Conservation (phyloP, 2,888 invertebrate genomes). For the Thumatha senex region DNA sequence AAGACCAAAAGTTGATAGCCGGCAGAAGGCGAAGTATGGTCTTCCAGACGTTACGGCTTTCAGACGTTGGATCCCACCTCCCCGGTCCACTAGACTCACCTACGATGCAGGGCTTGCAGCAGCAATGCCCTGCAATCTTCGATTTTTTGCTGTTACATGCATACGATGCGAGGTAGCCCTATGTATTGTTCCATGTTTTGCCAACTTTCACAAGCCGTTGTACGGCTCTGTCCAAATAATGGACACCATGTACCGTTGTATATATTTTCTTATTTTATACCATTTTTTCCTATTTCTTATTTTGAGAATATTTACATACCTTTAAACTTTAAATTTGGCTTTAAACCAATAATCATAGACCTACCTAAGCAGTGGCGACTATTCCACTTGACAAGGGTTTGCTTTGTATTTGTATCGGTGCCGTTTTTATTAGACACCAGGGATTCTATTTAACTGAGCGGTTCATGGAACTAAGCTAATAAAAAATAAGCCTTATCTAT, state of each 20-base stretch:
- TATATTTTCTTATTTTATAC: too few relatives aligned
- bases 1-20: slow-evolving; percentile 21
- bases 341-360: too few relatives aligned
- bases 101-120: slow-evolving; percentile 26
- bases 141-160: slow-evolving; percentile 27
- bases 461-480: too few relatives aligned
- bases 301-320: too few relatives aligned
- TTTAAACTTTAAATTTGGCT: too few relatives aligned
- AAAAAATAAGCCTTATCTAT: too few relatives aligned
- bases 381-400: too few relatives aligned
- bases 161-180: slow-evolving; percentile 18
- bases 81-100: slow-evolving; percentile 19
- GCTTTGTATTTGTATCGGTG: too few relatives aligned
- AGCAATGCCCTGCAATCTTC: slow-evolving; percentile 12
- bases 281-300: too few relatives aligned
- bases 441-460: too few relatives aligned
- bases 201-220: slow-evolving; percentile 8
- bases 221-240: slow-evolving; percentile 7
- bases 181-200: slow-evolving; percentile 19
- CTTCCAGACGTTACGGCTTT: slow-evolving; percentile 22
- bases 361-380: too few relatives aligned
- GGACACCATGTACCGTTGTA: background rate
- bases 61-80: slow-evolving; percentile 22
- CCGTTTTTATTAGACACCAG: too few relatives aligned
- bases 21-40: slow-evolving; percentile 26